Evolutionary conservation across 2,888 invertebrate genomes (phyloP).

Genomic region (Adelognathus sp.): DNA sequence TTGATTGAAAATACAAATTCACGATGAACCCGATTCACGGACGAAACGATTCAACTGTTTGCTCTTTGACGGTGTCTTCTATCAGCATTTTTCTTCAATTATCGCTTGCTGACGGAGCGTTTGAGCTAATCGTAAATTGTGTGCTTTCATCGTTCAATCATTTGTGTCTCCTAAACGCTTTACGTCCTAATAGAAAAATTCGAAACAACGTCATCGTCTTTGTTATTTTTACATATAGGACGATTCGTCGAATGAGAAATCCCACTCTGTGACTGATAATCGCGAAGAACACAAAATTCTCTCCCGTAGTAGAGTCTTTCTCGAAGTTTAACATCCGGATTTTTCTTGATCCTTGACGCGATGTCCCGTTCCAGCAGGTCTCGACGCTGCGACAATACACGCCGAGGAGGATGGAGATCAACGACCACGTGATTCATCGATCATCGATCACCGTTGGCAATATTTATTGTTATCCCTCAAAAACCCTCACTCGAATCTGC

Average conservation of each 20-base stretch:
- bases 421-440: not conserved
- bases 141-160: not conserved
- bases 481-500: constrained; percentile 29
- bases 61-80: not conserved
- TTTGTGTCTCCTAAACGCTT: constrained; percentile 13
- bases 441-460: not conserved
- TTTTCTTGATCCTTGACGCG: not conserved
- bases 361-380: not conserved
- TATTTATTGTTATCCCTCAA: not conserved
- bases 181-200: constrained; percentile 40
- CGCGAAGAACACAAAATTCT: not conserved
- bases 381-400: not conserved
- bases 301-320: not conserved
- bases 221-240: constrained; percentile 11
- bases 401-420: not conserved
- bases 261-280: not conserved
- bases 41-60: not conserved
- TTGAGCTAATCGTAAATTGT: constrained; percentile 28
- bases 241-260: constrained; percentile 7
- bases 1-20: constrained; percentile 69
- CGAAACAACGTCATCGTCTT: constrained; percentile 23
- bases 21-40: constrained; percentile 36
- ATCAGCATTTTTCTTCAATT: not conserved
- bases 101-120: not conserved
- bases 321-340: not conserved